phyloP scores from a whole-genome alignment of 2,888 invertebrate genomes.

The Cosmopolites sordidus region DNA sequence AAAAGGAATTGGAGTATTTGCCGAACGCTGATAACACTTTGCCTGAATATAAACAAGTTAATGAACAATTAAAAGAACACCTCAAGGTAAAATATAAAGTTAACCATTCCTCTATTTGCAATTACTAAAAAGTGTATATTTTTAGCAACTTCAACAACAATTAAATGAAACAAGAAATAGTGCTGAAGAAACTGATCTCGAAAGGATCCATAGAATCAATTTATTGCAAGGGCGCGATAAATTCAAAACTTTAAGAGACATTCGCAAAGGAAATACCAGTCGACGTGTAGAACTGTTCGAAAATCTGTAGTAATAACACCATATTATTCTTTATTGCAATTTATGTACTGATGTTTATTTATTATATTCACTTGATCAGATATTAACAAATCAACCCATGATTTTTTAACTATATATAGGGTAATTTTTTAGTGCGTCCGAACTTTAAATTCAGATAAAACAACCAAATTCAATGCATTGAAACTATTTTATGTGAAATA shows the following conservation, averaged over 20 bases:
- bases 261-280: conserved; percentile 45
- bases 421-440: too few species aligned
- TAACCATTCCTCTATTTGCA: conserved; percentile 26
- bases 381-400: too few species aligned
- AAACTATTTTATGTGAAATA: too few species aligned
- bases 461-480: too few species aligned
- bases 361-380: too few species aligned
- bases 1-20: conserved; percentile 35
- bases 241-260: conserved; percentile 45
- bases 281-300: conserved; percentile 46
- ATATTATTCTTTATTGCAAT: too few species aligned
- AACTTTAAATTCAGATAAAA: too few species aligned
- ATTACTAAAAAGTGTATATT: too few species aligned
- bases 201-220: conserved; percentile 44
- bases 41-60: conserved; percentile 41
- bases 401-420: too few species aligned
- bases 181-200: conserved; percentile 41
- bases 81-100: conserved; percentile 40
- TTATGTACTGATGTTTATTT: too few species aligned
- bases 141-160: conserved; percentile 41
- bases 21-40: conserved; percentile 39
- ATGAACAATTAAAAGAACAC: conserved; percentile 42
- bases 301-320: conserved; percentile 45
- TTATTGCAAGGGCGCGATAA: conserved; percentile 42
- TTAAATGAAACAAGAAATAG: conserved; percentile 38